phyloP scores from a whole-genome alignment of 2,113 vertebrate species.

The Megaceryle torquata region DNA sequence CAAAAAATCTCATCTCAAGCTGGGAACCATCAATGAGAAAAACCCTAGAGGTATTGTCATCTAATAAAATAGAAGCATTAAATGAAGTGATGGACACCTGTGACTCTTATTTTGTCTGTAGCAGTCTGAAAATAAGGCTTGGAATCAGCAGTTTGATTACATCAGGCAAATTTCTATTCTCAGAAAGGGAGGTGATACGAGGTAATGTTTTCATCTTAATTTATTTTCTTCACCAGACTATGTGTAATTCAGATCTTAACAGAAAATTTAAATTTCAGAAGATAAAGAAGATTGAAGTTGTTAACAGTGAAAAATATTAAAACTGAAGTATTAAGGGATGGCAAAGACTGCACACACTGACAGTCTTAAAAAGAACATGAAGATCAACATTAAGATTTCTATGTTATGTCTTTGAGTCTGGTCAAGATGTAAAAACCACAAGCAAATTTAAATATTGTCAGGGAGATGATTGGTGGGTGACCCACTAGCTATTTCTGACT shows the following conservation, averaged over 20 bases:
- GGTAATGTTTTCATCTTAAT: not conserved
- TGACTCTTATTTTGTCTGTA: not conserved
- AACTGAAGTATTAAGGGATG: not conserved
- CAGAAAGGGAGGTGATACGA: not conserved
- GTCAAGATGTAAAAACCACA: not conserved
- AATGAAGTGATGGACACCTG: not conserved
- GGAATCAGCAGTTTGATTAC: not conserved
- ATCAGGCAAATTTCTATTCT: not conserved
- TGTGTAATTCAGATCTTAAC: not conserved
- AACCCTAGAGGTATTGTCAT: not conserved
- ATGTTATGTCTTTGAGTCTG: not conserved
- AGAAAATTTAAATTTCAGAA: not conserved
- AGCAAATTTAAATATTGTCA: not conserved
- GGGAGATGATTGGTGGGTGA: not conserved
- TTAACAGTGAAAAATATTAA: not conserved
- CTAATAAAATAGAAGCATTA: not conserved
- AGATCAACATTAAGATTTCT: not conserved
- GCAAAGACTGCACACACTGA: not conserved
- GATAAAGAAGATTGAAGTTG: not conserved
- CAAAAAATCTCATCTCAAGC: not conserved
- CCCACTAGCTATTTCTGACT: not conserved
- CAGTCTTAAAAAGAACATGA: not conserved
- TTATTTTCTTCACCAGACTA: not conserved
- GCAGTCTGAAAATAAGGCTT: not conserved
- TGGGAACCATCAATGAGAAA: not conserved